These are phyloP conservation scores for Timandra comae DNA, from an alignment of 2,888 invertebrate genomes.

Conservation along the genomic window DNA sequence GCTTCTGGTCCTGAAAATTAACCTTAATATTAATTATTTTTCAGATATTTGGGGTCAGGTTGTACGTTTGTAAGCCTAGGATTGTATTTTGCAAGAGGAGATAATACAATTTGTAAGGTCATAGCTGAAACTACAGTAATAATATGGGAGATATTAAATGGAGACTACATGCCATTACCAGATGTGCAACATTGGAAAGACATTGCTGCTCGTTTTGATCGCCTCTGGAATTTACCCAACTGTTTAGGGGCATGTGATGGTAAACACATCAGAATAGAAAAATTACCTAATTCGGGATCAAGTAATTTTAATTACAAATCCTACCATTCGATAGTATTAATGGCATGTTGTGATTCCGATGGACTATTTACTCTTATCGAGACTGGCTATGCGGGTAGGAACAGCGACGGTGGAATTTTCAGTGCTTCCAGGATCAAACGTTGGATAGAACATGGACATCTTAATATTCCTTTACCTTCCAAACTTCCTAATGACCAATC, in stretches of 20 bases:
- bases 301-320: conserved; percentile 7
- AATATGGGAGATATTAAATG: neutral
- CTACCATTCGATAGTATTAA: conserved; percentile 7
- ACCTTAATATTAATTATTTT: conserved; percentile 8
- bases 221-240: conserved; percentile 3
- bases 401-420: conserved; percentile 4
- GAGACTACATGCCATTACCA: neutral
- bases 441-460: conserved; percentile 6
- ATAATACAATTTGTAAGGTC: conserved; percentile 5
- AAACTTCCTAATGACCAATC: conserved; percentile 5
- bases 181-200: neutral
- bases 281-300: conserved; percentile 3
- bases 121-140: neutral
- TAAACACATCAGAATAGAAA: conserved; percentile 2
- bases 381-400: conserved; percentile 7
- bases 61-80: conserved; percentile 12
- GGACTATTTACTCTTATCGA: conserved; percentile 11
- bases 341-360: conserved; percentile 15
- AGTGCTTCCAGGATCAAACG: conserved; percentile 8
- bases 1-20: conserved; percentile 9
- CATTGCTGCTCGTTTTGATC: neutral
- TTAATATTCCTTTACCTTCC: conserved; percentile 8
- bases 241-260: conserved; percentile 6
- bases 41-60: conserved; percentile 12
- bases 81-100: conserved; percentile 12